A percentile compares a stretch with the other conserved stretches of the same genome.
These are phyloP conservation scores for Himalopsyche tibetana DNA, from an alignment of 2,888 invertebrate species.

Conservation along the genomic window DNA sequence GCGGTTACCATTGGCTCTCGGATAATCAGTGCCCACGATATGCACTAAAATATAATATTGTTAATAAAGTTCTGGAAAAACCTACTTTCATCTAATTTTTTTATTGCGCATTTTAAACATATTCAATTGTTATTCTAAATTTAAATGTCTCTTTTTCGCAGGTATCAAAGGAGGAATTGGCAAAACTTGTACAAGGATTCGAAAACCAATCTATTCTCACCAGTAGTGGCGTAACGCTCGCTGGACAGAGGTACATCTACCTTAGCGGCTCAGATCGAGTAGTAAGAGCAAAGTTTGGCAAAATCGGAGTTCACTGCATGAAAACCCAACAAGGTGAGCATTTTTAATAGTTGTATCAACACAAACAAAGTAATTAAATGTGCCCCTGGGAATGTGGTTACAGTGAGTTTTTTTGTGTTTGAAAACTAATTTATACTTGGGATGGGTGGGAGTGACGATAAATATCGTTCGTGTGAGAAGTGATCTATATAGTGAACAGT, in stretches of 20 bases:
- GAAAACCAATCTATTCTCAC: conserved; percentile 93
- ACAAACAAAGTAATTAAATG: too few relatives aligned
- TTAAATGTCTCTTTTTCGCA: conserved; percentile 70
- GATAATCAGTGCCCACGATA: too few relatives aligned
- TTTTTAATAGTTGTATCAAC: background rate
- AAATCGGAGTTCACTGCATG: conserved; percentile 97
- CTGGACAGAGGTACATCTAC: conserved; percentile 95
- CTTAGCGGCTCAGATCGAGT: conserved; percentile 95
- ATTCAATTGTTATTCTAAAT: background rate
- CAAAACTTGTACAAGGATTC: conserved; percentile 92
- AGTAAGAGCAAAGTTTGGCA: conserved; percentile 94
- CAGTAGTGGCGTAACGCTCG: conserved; percentile 93
- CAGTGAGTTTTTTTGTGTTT: background rate
- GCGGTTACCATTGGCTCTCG: too few relatives aligned
- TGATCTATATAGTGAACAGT: background rate
- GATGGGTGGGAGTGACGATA: background rate
- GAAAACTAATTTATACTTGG: background rate
- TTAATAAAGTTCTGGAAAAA: too few relatives aligned
- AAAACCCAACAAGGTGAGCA: conserved; percentile 92
- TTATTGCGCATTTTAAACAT: background rate
- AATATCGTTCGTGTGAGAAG: background rate
- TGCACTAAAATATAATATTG: too few relatives aligned
- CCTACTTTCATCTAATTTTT: too few relatives aligned
- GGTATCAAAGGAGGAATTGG: conserved; percentile 95
- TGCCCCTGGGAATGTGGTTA: background rate